Conservation (phyloP, 64 coral and sea anemone species). For the Orbicella faveolata region DNA sequence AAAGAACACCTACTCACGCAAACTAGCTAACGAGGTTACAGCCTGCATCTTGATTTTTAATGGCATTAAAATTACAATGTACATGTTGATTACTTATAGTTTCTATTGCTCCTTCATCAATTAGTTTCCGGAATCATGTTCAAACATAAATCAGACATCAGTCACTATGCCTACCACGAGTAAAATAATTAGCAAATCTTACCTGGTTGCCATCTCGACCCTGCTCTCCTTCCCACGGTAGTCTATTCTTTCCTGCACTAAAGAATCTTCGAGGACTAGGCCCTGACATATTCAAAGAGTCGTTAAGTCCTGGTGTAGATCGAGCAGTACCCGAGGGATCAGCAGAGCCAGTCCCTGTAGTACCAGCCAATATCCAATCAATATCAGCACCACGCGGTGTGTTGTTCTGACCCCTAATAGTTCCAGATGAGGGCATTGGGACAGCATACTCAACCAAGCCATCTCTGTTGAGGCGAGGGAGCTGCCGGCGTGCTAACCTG, state of each 20-base stretch:
- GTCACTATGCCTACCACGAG: no score
- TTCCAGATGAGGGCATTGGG: slow-evolving; percentile 85
- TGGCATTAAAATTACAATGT: no score
- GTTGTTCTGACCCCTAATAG: slow-evolving; percentile 67
- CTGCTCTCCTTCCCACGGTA: slow-evolving; percentile 87
- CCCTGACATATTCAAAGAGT: slow-evolving; percentile 82
- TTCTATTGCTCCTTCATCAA: no score
- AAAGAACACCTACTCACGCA: no score
- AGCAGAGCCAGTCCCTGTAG: slow-evolving; percentile 71
- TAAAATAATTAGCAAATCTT: neutral
- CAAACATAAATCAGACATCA: no score
- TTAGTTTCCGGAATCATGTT: no score
- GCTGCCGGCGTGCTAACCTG: slow-evolving; percentile 83
- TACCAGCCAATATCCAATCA: slow-evolving; percentile 96
- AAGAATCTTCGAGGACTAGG: slow-evolving; percentile 86
- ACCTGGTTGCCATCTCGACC: slow-evolving; percentile 44
- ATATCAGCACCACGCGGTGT: slow-evolving; percentile 90
- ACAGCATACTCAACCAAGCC: slow-evolving; percentile 98
- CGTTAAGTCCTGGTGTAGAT: slow-evolving; percentile 93
- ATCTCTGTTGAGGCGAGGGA: slow-evolving; percentile 93
- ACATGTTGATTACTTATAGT: no score
- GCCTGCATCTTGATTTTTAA: no score
- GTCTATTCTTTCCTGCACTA: slow-evolving; percentile 88
- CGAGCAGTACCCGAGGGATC: slow-evolving; percentile 71
- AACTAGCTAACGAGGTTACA: no score